These are phyloP conservation scores for Drosophila serrata DNA, from an alignment of 1,140 invertebrate species.

Conservation along the genomic window DNA sequence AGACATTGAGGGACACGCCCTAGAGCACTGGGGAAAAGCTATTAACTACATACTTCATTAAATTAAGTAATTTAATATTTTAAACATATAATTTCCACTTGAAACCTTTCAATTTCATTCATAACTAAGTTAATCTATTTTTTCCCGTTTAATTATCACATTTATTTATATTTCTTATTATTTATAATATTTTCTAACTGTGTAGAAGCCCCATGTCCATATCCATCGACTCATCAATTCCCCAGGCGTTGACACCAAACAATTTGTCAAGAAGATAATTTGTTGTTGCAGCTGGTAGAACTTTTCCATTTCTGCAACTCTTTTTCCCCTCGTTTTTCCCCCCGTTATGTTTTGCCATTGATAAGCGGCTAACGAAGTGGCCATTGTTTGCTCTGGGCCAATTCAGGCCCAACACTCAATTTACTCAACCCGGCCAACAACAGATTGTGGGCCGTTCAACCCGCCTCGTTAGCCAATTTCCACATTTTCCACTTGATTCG, in stretches of 20 bases:
- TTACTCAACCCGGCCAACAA: constrained; percentile 16
- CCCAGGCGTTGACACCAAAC: constrained; percentile 55
- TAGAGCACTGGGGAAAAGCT: background rate
- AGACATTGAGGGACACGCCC: constrained; percentile 35
- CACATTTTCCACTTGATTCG: constrained; percentile 10
- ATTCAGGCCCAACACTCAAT: constrained; percentile 18
- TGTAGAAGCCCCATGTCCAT: constrained; percentile 7
- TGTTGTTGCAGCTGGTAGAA: constrained; percentile 45
- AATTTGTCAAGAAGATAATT: constrained; percentile 79
- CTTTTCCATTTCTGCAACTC: constrained; percentile 5
- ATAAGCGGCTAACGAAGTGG: constrained; percentile 74
- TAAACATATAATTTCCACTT: background rate
- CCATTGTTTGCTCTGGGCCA: constrained; percentile 64
- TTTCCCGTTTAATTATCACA: background rate
- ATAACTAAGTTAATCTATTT: no score
- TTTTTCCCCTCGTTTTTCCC: background rate
- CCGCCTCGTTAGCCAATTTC: constrained; percentile 13
- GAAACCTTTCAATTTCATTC: no score
- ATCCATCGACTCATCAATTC: constrained; percentile 32
- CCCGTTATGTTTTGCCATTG: constrained; percentile 18
- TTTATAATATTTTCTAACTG: constrained; percentile 1
- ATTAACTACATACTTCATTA: background rate
- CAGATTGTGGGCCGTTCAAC: constrained; percentile 66
- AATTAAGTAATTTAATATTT: background rate
- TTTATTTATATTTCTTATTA: background rate